Base-by-base conservation (phyloP, 1,140 invertebrate species). In the Scaptomyza graminum region DNA sequence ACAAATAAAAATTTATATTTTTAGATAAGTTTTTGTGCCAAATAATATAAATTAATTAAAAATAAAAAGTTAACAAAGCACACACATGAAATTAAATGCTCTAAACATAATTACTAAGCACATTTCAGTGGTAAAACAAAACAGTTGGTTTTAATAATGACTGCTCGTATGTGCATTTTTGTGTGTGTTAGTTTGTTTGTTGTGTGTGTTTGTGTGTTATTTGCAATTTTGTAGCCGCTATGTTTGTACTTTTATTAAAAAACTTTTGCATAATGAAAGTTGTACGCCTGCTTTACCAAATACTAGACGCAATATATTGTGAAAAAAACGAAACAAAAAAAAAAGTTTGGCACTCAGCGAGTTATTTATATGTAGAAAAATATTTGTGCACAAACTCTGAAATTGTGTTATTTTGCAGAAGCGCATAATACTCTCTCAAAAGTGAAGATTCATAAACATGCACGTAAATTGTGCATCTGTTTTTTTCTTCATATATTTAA, bases 181-280 rank as follows among this genome's bases (percentile, higher is more conserved):
- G 5, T 18, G 34, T 31, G 43, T 60, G 51, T 22, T 22, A 47
- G 47, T 28, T 13, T 47, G 37, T 52, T 37, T 39, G 43, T 31
- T 28, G 16, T 47, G 37, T 52, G 43, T 39, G 41, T 31, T 44
- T 57, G 67, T 43, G 25, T 65, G 39, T 65, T 56, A 13, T 9
- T 34, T 57, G 16, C 39, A 18, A 52, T 22, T 56, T 63, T 60
- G 56, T 41, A 52, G 39, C 73, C 73, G 71, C 62, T 74, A 49
- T 74, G 84, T 89, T 84, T 88, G 69, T 67, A 59, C 74, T 77
- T 89, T 88, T 88, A 89, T 88, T 88, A 88, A 89, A 88, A 89
- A 88, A 88, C 83, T 88, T 88, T 88, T 79, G 76, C 84, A 79
- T 84, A 89, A 88, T 89, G 79, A 89, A 85, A 85, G 82, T 85